Conservation (phyloP, 2,797 vertebrate species). For the Anguilla marmorata region DNA sequence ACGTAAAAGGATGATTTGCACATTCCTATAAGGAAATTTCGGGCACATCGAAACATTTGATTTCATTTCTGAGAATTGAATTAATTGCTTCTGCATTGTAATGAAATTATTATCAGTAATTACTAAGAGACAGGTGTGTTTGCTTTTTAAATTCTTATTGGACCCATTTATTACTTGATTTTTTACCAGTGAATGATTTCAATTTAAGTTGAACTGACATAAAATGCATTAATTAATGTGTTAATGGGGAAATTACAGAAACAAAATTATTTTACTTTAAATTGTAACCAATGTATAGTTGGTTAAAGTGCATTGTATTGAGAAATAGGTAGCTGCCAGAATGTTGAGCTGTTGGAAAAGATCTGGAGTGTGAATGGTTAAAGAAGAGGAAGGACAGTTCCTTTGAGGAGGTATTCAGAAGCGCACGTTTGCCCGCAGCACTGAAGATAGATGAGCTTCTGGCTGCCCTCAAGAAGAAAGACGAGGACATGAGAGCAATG, state of each 20-base stretch:
- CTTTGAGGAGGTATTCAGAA: not conserved
- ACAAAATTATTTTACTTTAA: not conserved
- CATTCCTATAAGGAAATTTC: not conserved
- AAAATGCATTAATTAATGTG: not conserved
- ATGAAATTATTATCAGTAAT: not conserved
- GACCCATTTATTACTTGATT: not conserved
- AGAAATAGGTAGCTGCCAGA: not conserved
- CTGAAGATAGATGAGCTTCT: slow-evolving; percentile 88
- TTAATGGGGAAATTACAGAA: not conserved
- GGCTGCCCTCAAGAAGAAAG: slow-evolving; percentile 92
- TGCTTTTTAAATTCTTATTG: too few species aligned
- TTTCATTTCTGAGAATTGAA: not conserved
- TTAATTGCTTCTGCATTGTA: not conserved
- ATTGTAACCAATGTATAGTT: not conserved
- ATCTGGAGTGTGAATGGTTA: not conserved
- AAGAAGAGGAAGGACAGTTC: not conserved
- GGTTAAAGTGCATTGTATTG: not conserved
- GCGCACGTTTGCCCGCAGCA: slow-evolving; percentile 60
- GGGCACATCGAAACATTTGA: not conserved
- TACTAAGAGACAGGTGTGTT: not conserved
- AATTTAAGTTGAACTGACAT: not conserved
- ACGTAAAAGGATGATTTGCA: not conserved
- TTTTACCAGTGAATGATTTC: too few species aligned
- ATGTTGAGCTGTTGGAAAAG: not conserved
- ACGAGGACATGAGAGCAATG: slow-evolving; percentile 98